Conservation (phyloP, 2,888 invertebrate genomes). For the Aplocera efformata region DNA sequence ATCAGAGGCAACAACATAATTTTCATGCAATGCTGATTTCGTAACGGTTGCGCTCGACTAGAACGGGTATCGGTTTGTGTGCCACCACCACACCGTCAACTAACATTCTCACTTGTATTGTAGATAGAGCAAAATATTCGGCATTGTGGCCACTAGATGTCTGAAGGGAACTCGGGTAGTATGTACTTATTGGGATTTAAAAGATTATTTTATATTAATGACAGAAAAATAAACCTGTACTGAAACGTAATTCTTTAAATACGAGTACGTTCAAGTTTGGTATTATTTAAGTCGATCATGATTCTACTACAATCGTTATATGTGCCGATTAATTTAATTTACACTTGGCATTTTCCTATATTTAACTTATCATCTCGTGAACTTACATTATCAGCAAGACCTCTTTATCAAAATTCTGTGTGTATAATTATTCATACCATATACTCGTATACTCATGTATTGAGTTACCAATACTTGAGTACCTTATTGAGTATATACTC, state of each 20-base stretch:
- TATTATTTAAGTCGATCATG: neutral
- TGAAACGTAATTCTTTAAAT: too few relatives aligned
- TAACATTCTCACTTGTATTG: slow-evolving; percentile 47
- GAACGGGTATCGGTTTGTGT: slow-evolving; percentile 74
- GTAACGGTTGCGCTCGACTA: slow-evolving; percentile 77
- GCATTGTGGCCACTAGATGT: neutral
- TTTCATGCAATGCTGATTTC: slow-evolving; percentile 77
- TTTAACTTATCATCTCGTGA: slow-evolving; percentile 68
- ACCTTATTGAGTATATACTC: too few relatives aligned
- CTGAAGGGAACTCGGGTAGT: too few relatives aligned
- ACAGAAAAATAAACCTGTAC: too few relatives aligned
- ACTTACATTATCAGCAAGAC: slow-evolving; percentile 66
- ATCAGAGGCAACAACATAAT: slow-evolving; percentile 40
- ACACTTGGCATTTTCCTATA: slow-evolving; percentile 63
- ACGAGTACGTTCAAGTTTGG: neutral
- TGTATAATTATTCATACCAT: slow-evolving; percentile 43
- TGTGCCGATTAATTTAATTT: slow-evolving; percentile 29
- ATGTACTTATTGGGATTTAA: too few relatives aligned
- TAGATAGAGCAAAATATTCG: neutral
- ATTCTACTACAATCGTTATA: slow-evolving; percentile 3
- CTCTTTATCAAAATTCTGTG: slow-evolving; percentile 64
- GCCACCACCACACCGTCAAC: slow-evolving; percentile 44
- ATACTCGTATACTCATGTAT: too few relatives aligned
- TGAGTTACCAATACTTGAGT: too few relatives aligned
- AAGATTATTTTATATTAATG: too few relatives aligned